Percentiles rank a stretch among this genome's conserved stretches.
phyloP scores from a whole-genome alignment of 2,797 vertebrate genomes.

The Periophthalmus magnuspinnatus region DNA sequence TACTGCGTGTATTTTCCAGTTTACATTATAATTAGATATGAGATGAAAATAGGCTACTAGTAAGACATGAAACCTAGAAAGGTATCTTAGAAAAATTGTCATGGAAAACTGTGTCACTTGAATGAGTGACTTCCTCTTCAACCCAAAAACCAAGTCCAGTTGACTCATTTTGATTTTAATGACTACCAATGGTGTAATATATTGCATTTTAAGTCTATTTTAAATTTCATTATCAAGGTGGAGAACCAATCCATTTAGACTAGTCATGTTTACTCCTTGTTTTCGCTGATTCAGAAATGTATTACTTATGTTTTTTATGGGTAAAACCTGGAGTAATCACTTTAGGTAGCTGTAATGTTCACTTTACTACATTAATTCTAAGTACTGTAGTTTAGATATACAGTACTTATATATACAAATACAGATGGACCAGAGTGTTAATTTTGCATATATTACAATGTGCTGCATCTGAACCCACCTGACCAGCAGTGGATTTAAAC shows the following conservation, averaged over 20 bases:
- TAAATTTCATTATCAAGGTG: no score
- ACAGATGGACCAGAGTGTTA: neutral
- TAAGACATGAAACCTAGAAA: no score
- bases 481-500: conserved; percentile 42
- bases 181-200: no score
- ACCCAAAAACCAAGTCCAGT: no score
- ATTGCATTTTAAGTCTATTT: no score
- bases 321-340: neutral
- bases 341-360: no score
- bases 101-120: no score
- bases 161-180: no score
- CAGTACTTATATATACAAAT: no score
- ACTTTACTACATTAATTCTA: neutral
- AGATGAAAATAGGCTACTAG: neutral
- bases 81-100: no score
- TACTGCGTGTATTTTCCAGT: neutral
- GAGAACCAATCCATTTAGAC: no score
- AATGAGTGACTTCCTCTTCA: no score
- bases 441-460: conserved; percentile 19
- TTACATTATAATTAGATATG: neutral
- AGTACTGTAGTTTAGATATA: neutral
- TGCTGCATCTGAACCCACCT: conserved; percentile 16
- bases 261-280: neutral
- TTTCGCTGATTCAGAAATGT: neutral
- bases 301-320: neutral